A percentile compares a stretch with the other conserved stretches of the same genome.
These are phyloP conservation scores for Ifrita kowaldi DNA, from an alignment of 2,113 vertebrate genomes.

Conservation along the genomic window DNA sequence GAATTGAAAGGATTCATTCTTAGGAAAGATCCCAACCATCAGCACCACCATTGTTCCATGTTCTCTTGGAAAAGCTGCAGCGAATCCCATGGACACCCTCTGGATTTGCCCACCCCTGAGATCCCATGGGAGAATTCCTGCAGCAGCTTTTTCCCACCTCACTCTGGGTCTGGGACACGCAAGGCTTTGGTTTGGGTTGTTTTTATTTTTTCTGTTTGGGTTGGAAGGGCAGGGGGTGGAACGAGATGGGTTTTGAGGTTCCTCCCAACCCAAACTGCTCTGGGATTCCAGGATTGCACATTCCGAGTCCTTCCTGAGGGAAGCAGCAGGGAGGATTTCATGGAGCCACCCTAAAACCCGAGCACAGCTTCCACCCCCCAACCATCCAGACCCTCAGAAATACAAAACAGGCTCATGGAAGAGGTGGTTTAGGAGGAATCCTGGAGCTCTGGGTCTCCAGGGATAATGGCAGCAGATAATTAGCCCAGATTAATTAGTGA, in stretches of 20 bases:
- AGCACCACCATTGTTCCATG: accelerated
- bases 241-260: not conserved
- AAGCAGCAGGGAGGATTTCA: not conserved
- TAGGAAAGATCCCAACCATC: not conserved
- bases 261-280: not conserved
- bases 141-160: accelerated
- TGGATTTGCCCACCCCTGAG: not conserved
- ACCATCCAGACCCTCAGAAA: not conserved
- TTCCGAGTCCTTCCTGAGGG: not conserved
- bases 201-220: not conserved
- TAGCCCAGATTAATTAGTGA: not conserved
- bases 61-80: not conserved
- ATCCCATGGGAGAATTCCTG: not conserved
- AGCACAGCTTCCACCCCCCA: not conserved
- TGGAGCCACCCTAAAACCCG: not conserved
- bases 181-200: not conserved
- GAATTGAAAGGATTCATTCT: not conserved
- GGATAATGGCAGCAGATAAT: not conserved
- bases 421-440: not conserved
- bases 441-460: not conserved
- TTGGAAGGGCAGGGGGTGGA: not conserved
- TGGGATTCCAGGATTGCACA: not conserved
- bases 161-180: not conserved
- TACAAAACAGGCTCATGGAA: not conserved
- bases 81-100: not conserved